phyloP scores from a whole-genome alignment of 2,113 vertebrate species.

The Gnathochromis pfefferi region DNA sequence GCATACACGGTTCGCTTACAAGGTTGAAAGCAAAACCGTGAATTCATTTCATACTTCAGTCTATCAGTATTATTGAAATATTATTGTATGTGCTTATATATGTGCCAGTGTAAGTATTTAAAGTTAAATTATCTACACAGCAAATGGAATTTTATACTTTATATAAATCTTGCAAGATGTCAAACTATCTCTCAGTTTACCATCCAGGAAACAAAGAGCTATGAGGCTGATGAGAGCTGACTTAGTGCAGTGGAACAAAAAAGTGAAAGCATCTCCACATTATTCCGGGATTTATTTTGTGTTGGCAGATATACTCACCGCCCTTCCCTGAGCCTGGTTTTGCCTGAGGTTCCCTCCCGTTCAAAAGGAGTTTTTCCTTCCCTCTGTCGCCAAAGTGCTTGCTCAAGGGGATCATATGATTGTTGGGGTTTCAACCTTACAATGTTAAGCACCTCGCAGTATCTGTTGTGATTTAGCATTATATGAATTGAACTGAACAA shows the following conservation, averaged over 20 bases:
- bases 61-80: background rate
- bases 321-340: background rate
- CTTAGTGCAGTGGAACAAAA: background rate
- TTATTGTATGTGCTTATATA: background rate
- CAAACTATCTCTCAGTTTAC: background rate
- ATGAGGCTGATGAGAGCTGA: background rate
- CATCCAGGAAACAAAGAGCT: background rate
- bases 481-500: background rate
- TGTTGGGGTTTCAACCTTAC: background rate
- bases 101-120: background rate
- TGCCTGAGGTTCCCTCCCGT: background rate
- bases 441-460: rapidly evolving
- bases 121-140: background rate
- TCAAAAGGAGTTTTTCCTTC: background rate
- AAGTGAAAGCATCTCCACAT: background rate
- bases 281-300: background rate
- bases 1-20: background rate
- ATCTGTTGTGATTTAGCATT: background rate
- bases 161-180: background rate
- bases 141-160: background rate
- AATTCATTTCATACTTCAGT: background rate
- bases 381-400: background rate
- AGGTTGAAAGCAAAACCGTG: background rate
- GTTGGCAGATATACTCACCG: background rate
- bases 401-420: background rate